Evolutionary conservation across 1,140 invertebrate species (phyloP).

Genomic region (Euglossa dilemma): DNA sequence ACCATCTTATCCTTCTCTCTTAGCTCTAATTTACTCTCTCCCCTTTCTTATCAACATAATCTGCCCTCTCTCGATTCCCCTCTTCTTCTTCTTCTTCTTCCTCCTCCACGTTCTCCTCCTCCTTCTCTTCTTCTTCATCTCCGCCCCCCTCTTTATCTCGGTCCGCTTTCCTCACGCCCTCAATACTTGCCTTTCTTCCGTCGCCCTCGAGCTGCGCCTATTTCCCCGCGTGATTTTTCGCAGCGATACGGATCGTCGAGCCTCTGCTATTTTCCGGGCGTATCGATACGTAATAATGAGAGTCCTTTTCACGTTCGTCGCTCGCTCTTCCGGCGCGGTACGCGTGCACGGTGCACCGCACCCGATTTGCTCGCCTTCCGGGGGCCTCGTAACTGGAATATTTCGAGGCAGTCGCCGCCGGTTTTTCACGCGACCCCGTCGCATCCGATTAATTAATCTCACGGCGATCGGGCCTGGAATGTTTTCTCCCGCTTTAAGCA

Average conservation of each 20-base stretch:
- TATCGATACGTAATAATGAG: conserved; percentile 79
- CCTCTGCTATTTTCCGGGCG: conserved; percentile 73
- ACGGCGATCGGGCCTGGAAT: conserved; percentile 31
- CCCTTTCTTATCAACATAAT: not conserved
- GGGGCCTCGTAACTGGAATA: conserved; percentile 23
- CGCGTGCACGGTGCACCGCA: not conserved
- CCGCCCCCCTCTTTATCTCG: conserved; percentile 7
- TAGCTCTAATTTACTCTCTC: too few species aligned
- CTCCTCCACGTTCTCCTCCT: too few species aligned
- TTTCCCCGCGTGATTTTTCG: conserved; percentile 51
- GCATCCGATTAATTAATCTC: conserved; percentile 46
- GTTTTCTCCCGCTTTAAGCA: conserved; percentile 10
- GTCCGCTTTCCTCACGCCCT: conserved; percentile 23
- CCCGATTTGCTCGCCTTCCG: conserved; percentile 1
- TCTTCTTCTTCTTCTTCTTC: not conserved
- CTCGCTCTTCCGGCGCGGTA: conserved; percentile 16
- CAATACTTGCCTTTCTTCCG: conserved; percentile 57
- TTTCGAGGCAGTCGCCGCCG: not conserved
- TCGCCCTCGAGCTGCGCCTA: conserved; percentile 13
- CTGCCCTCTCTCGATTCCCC: not conserved
- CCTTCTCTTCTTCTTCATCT: not conserved
- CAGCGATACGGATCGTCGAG: conserved; percentile 51
- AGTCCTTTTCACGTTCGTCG: conserved; percentile 68
- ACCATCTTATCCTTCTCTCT: too few species aligned
- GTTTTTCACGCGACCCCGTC: conserved; percentile 31